Evolutionary conservation across 2,888 invertebrate genomes (phyloP).

Genomic region (Xylota segnis): DNA sequence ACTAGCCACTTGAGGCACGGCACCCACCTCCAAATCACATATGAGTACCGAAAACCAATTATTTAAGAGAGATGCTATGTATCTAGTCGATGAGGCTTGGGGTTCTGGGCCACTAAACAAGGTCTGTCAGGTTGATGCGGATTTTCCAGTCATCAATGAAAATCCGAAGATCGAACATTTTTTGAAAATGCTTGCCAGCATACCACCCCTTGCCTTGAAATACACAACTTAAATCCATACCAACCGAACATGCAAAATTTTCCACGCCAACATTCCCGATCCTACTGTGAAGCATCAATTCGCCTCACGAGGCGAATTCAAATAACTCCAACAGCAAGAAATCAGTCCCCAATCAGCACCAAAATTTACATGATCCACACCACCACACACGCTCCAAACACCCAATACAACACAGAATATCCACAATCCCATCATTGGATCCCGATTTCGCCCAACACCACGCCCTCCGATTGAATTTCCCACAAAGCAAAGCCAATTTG

Average conservation of each 20-base stretch:
- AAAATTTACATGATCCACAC: conserved; percentile 22
- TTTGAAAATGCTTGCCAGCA: too few relatives aligned
- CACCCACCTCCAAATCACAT: too few relatives aligned
- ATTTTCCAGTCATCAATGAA: too few relatives aligned
- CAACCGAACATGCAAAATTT: neutral
- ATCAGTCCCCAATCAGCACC: neutral
- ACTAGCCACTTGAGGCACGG: too few relatives aligned
- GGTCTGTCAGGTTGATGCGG: too few relatives aligned
- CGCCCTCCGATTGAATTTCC: conserved; percentile 55
- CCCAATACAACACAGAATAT: conserved; percentile 5
- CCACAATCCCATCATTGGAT: conserved; percentile 50
- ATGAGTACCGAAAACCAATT: too few relatives aligned
- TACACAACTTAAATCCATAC: neutral
- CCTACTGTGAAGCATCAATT: neutral
- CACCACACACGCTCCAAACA: conserved; percentile 6
- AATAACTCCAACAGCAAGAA: neutral
- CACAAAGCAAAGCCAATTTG: conserved; percentile 53
- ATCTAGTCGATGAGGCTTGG: too few relatives aligned
- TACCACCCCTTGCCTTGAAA: neutral
- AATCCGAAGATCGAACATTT: too few relatives aligned
- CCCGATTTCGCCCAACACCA: conserved; percentile 65
- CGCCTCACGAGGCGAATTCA: conserved; percentile 18
- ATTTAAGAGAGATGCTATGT: too few relatives aligned
- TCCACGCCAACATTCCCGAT: neutral
- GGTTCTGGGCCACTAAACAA: too few relatives aligned